Evolutionary conservation across 2,797 vertebrate species (phyloP), one percentile per base, ranked within the genome.

Genomic region (Gymnothorax javanicus): DNA sequence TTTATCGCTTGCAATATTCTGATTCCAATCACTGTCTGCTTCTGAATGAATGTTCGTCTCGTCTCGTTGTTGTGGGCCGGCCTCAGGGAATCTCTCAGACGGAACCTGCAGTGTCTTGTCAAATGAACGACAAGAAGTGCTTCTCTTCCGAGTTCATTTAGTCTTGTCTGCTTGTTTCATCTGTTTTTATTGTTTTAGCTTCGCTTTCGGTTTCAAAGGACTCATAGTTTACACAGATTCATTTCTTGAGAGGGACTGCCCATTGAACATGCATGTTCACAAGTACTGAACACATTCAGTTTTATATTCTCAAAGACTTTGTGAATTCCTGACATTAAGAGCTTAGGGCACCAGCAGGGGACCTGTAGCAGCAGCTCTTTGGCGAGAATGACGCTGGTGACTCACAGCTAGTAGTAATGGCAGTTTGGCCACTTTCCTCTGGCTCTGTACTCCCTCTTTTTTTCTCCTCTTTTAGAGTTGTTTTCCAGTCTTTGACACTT

Each of bases 401-500:
- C 77, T 81, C 77, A 81, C 56, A 81, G 50, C 77, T 81, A 56
- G 20, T 4, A 52, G n/a, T 81, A 81, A 56, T 50, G 54, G 77
- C 7, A 81, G 77, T 81, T 81, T 23, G 50, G 56, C 54, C 17
- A 56, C n/a, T 81, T 56, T 27, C 20, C 52, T 23, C 56, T 52
- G n/a, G 52, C 4, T 52, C 50, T 56, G 20, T 17, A 23, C 7
- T 54, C 43, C 12, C 77, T n/a, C 33, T 23, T 81, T 56, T 52
- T 50, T 52, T 73, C 11, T 43, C 11, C 43, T 20, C 15, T 77
- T 50, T 77, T 17, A 50, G 56, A 81, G 56, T 81, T 54, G 50
- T 81, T 81, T 81, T 81, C 50, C 52, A 81, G 77, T 23, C 77
- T 81, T 52, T 3, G 77, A 81, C 20, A 43, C 50, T 81, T 56